Evolutionary conservation across 2,113 vertebrate species (phyloP).

Genomic region (Xenopus tropicalis): UCB_Xtro_10.0 CM004444.2:166648501-166649000

Average conservation of each 20-base stretch:
- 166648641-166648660: too few relatives aligned
- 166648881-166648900: constrained; percentile 23
- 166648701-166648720: too few relatives aligned
- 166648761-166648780: neutral
- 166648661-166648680: too few relatives aligned
- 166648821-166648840: neutral
- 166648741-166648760: neutral
- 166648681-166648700: too few relatives aligned
- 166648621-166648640: too few relatives aligned
- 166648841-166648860: constrained; percentile 26
- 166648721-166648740: neutral
- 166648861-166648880: constrained; percentile 35
- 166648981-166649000: constrained; percentile 30
- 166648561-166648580: too few relatives aligned
- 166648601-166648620: too few relatives aligned
- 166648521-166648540: too few relatives aligned
- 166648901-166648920: constrained; percentile 35
- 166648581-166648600: too few relatives aligned
- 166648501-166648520: too few relatives aligned
- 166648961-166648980: constrained; percentile 32
- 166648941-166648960: constrained; percentile 21
- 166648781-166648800: constrained; percentile 26
- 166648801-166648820: constrained; percentile 5
- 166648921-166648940: constrained; percentile 25
- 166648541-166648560: too few relatives aligned